Percentiles rank a stretch among this genome's conserved stretches.
phyloP scores from a whole-genome alignment of 2,888 invertebrate species.

The Prenolepis imparis region DNA sequence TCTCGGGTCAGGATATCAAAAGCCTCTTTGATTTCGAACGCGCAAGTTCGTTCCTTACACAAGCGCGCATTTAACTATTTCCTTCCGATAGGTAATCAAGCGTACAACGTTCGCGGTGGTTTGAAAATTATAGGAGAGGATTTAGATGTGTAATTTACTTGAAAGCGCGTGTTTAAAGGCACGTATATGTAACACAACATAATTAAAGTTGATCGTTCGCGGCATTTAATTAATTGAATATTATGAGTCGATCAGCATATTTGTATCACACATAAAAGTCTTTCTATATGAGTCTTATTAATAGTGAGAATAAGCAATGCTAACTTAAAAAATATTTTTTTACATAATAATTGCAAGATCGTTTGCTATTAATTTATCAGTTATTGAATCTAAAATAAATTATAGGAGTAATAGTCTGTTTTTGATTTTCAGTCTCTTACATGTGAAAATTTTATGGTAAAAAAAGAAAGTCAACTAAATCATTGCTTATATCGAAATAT shows the following conservation, averaged over 20 bases:
- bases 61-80: constrained; percentile 45
- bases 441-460: neutral
- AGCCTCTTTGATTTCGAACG: constrained; percentile 63
- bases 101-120: neutral
- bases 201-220: constrained; percentile 1
- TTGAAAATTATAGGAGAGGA: constrained; percentile 36
- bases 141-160: constrained; percentile 26
- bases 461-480: neutral
- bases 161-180: neutral
- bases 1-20: constrained; percentile 67
- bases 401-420: neutral
- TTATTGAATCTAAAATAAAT: neutral
- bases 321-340: neutral
- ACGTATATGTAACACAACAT: neutral
- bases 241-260: neutral
- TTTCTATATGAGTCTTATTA: neutral
- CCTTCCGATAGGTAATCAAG: constrained; percentile 41
- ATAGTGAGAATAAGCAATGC: neutral
- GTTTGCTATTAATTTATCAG: neutral
- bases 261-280: neutral
- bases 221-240: neutral
- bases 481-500: neutral
- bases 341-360: neutral
- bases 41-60: constrained; percentile 11
- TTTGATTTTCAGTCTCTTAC: neutral